Percentiles rank a stretch among this genome's conserved stretches.
Evolutionary conservation across 2,113 vertebrate species (phyloP).

Genomic region (Cyprinodon brontotheroides): DNA sequence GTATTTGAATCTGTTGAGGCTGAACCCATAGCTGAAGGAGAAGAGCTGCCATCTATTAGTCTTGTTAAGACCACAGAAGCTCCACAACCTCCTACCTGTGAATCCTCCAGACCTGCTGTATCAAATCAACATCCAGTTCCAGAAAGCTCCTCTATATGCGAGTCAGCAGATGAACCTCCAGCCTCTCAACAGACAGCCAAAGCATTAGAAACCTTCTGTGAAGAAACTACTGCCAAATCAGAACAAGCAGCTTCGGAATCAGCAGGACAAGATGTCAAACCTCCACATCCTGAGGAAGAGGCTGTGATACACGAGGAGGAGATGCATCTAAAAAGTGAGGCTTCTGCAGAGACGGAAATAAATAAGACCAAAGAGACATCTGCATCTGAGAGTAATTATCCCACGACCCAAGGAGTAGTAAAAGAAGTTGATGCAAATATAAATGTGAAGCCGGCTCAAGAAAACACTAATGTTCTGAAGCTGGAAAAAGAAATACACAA

Average conservation of each 20-base stretch:
- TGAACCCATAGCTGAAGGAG: conserved; percentile 79
- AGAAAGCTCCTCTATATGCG: conserved; percentile 68
- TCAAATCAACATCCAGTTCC: conserved; percentile 84
- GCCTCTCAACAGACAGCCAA: conserved; percentile 19
- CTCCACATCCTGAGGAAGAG: conserved; percentile 5
- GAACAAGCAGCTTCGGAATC: conserved; percentile 22
- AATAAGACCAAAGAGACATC: conserved; percentile 24
- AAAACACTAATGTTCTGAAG: conserved; percentile 68
- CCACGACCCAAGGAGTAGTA: conserved; percentile 1
- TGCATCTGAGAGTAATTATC: conserved; percentile 23
- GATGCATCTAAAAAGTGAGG: conserved; percentile 23
- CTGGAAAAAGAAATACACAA: conserved; percentile 74
- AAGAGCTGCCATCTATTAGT: conserved; percentile 71
- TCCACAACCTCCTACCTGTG: conserved; percentile 82
- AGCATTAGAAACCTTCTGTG: conserved; percentile 33
- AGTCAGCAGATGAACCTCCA: conserved; percentile 60
- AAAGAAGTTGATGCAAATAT: conserved; percentile 47
- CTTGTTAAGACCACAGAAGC: conserved; percentile 76
- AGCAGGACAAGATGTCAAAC: neutral
- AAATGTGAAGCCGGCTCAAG: conserved; percentile 51
- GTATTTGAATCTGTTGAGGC: conserved; percentile 87
- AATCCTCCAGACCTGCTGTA: conserved; percentile 80
- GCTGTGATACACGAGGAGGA: conserved; percentile 24
- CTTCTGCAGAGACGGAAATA: conserved; percentile 7
- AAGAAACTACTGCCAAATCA: conserved; percentile 37